These are phyloP conservation scores for Volucella bombylans DNA, from an alignment of 2,888 invertebrate genomes.

Conservation along the genomic window DNA sequence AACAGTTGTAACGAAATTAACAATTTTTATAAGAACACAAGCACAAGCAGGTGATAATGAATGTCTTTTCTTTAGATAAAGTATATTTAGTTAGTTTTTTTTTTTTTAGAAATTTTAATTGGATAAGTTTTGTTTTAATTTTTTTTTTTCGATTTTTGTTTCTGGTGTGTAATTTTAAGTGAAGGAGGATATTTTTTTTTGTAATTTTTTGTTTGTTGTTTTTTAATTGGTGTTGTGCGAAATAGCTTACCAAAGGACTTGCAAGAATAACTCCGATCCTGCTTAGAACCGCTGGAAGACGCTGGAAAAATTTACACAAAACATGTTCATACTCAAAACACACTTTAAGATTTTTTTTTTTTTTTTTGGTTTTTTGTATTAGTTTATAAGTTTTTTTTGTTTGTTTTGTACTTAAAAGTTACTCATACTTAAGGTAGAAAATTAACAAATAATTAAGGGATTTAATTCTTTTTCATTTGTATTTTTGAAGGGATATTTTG, in stretches of 20 bases:
- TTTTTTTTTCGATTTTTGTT: constrained; percentile 45
- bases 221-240: constrained; percentile 78
- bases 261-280: constrained; percentile 98
- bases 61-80: constrained; percentile 51
- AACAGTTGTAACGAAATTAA: constrained; percentile 9
- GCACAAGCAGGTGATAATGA: constrained; percentile 72
- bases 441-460: constrained; percentile 43
- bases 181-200: constrained; percentile 36
- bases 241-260: constrained; percentile 94
- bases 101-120: constrained; percentile 30
- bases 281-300: constrained; percentile 97
- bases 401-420: neutral
- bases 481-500: constrained; percentile 32
- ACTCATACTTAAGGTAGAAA: constrained; percentile 36
- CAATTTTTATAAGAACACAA: constrained; percentile 48
- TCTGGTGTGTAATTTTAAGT: constrained; percentile 59
- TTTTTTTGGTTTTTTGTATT: constrained; percentile 50
- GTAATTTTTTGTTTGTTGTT: constrained; percentile 46
- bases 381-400: constrained; percentile 53
- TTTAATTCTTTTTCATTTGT: constrained; percentile 20
- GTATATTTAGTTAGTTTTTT: constrained; percentile 50
- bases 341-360: constrained; percentile 79
- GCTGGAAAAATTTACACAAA: constrained; percentile 88
- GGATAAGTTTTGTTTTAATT: constrained; percentile 9
- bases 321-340: constrained; percentile 82